Evolutionary conservation across 2,888 invertebrate genomes (phyloP), one percentile per base, ranked within the genome.

Genomic region (Synergus umbraculus): DNA sequence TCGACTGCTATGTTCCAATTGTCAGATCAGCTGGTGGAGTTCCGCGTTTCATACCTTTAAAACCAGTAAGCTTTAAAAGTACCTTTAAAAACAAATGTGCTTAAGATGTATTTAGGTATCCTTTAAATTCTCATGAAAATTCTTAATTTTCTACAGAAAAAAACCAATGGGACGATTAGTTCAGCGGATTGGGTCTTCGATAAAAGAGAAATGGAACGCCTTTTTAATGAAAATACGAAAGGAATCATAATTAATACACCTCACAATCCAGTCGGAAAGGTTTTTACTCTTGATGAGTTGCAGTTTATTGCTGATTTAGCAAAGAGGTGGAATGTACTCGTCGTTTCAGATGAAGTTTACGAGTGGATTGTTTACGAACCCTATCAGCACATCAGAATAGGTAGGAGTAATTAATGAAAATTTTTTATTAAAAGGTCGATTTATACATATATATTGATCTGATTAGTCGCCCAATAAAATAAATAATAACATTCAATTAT

Each of bases 1-100:
- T 98, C 91, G 99, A 99, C 92, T 99, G 99, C 90, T 99, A 99
- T 89, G 97, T 97, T 85, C 98, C 98, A 1, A 98, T 99, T 97
- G 96, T 98, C 15, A 94, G 94, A 85, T 95, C 95, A 87, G 98
- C 98, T 2, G 97, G 98, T 1, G 99, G 98, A 0, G 93, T 94
- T 22, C 96, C 98, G 0, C 96, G 94, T 83, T 99, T 97, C 90
- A 97, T 99, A 84, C 96, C 99, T 0, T 93, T 99, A 37, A 94
- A 96, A 92, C 96, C 97, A 81, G 97, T 97, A 93, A 94, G 93
- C 92, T 77, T 64, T 7, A 67, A 77, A 64, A 29, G 3, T 29
- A 29, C 29, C 3, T 44, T 44, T 54, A 67, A 79, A 67, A 79
- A 37, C 66, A 22, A 69, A 76, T 64, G 73, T 41, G 29, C 54